Base-by-base conservation (phyloP, 2,113 vertebrate species). In the Gasterosteus aculeatus region DNA sequence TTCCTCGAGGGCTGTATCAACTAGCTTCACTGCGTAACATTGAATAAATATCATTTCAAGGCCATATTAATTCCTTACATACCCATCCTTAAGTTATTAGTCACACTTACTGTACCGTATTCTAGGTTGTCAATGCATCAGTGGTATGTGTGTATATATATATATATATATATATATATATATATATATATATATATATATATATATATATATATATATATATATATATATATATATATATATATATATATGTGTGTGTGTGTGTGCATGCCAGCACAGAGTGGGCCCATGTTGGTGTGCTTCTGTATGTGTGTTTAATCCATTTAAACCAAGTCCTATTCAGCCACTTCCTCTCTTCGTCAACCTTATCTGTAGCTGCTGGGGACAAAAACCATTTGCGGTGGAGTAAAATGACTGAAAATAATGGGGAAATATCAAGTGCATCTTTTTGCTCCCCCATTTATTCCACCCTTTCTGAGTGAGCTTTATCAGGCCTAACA, bases 401-500 rank as follows among this genome's bases (percentile, higher is more conserved):
- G 76, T 77, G 3, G 83, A 87, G 85, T 85, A 86, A 92, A 94
- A 93, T 84, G 87, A 91, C 80, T 81, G 81, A 91, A 93, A 92
- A 93, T 92, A 93, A 92, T 87, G 91, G 86, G 82, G 84, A 91
- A 89, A 90, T 88, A 93, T 94, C 90, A 89, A 93, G 89, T 71
- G 80, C 91, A 94, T 95, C 93, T 94, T 81, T 83, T 81, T 80
- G 66, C 87, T 68, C 85, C 81, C 77, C 87, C 84, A 88, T 93
- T 92, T 92, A 92, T 93, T 91, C 77, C 73, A 60, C 70, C 65
- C 75, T 61, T 84, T 85, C 82, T 88, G 93, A 95, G 94, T 95
- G 93, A 96, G 95, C 92, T 95, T 96, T 95, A 95, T 97, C 95
- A 84, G 85, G 84, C 91, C 91, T 87, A 92, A 91, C 90, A 88